Conservation (phyloP, 2,888 invertebrate species). For the Alentia gelatinosa region DNA sequence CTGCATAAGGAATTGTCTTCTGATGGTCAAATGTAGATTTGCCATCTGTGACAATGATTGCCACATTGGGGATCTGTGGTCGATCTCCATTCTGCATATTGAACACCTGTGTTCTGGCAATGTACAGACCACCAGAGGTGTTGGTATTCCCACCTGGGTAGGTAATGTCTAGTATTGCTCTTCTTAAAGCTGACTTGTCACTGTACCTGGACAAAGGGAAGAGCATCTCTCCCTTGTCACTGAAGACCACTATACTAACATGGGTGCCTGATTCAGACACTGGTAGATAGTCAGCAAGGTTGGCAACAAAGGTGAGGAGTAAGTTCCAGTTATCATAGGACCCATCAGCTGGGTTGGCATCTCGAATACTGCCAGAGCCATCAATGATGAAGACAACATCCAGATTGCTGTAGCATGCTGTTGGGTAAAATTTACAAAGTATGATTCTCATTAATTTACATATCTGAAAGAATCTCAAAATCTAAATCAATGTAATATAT, state of each 20-base stretch:
- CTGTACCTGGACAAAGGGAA: not conserved
- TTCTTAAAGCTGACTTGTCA: not conserved
- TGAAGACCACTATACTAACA: not conserved
- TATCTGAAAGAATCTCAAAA: too few relatives aligned
- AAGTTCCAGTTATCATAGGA: slow-evolving; percentile 28
- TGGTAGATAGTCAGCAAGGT: not conserved
- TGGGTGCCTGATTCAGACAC: not conserved
- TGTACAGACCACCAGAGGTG: slow-evolving; percentile 20
- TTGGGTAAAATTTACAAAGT: not conserved
- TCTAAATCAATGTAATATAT: too few relatives aligned
- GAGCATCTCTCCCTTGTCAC: not conserved
- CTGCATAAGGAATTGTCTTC: slow-evolving; percentile 48
- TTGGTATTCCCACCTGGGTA: slow-evolving; percentile 19
- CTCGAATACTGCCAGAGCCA: slow-evolving; percentile 23
- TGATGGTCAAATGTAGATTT: slow-evolving; percentile 49
- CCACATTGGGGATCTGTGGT: slow-evolving; percentile 32
- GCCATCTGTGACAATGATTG: slow-evolving; percentile 54
- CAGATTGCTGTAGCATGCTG: not conserved
- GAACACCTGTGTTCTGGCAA: slow-evolving; percentile 17
- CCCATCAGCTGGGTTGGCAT: slow-evolving; percentile 14
- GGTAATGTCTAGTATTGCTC: not conserved
- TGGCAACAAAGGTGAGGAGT: not conserved
- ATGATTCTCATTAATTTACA: too few relatives aligned
- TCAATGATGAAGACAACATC: slow-evolving; percentile 35
- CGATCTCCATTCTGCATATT: slow-evolving; percentile 25